Conservation (phyloP, 2,888 invertebrate species). For the Selenia dentaria region DNA sequence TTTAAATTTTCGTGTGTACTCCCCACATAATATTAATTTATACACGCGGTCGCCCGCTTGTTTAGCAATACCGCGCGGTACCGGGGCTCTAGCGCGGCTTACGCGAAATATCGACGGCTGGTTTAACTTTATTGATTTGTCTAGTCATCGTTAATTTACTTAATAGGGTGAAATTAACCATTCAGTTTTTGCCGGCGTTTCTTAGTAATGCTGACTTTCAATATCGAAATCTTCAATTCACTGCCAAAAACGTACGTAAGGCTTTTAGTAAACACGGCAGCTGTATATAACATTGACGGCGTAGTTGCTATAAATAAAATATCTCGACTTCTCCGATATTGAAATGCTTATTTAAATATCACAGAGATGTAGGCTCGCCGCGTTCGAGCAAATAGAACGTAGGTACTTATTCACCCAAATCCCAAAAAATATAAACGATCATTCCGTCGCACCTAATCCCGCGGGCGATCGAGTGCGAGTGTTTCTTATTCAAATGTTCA, state of each 20-base stretch:
- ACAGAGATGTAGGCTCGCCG: conserved; percentile 19
- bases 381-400: conserved; percentile 17
- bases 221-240: conserved; percentile 7
- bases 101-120: conserved; percentile 25
- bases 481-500: conserved; percentile 77
- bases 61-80: conserved; percentile 27
- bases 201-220: conserved; percentile 24
- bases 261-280: conserved; percentile 14
- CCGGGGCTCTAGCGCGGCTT: conserved; percentile 12
- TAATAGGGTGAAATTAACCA: conserved; percentile 28
- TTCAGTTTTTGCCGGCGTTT: conserved; percentile 14
- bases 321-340: conserved; percentile 24
- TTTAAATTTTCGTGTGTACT: conserved; percentile 42
- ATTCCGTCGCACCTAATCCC: conserved; percentile 64
- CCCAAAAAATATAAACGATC: conserved; percentile 61
- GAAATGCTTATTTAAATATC: conserved; percentile 32
- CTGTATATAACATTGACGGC: conserved; percentile 14
- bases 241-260: conserved; percentile 5
- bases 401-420: conserved; percentile 18
- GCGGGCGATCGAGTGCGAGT: conserved; percentile 64
- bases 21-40: conserved; percentile 35
- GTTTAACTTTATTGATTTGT: conserved; percentile 27
- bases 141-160: conserved; percentile 30
- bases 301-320: conserved; percentile 27
- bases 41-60: conserved; percentile 24